These are phyloP conservation scores for Operophtera brumata DNA, from an alignment of 2,888 invertebrate genomes.

Conservation along the genomic window DNA sequence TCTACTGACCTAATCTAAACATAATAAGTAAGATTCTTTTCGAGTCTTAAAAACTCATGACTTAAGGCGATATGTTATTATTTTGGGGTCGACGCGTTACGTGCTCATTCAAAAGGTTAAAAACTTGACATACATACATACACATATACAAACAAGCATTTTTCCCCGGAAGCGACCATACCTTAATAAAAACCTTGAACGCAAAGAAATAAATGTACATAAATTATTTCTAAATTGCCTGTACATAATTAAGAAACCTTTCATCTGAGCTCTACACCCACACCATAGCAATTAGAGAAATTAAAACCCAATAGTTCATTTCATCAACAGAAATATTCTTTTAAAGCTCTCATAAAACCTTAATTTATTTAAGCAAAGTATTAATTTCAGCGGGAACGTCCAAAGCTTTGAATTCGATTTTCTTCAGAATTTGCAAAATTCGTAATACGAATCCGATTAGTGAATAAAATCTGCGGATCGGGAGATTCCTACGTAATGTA, in stretches of 20 bases:
- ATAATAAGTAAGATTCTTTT: too few relatives aligned
- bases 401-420: constrained; percentile 46
- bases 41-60: too few relatives aligned
- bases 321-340: not conserved
- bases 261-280: not conserved
- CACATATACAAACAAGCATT: too few relatives aligned
- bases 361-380: constrained; percentile 53
- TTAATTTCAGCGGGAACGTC: constrained; percentile 52
- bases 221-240: not conserved
- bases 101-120: too few relatives aligned
- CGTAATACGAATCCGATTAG: constrained; percentile 59
- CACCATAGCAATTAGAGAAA: not conserved
- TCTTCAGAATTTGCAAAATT: constrained; percentile 53
- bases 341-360: constrained; percentile 32
- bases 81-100: too few relatives aligned
- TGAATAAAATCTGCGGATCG: constrained; percentile 55
- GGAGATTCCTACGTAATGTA: constrained; percentile 51
- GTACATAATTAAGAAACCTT: not conserved
- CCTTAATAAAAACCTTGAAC: too few relatives aligned
- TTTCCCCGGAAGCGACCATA: too few relatives aligned
- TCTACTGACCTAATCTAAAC: too few relatives aligned
- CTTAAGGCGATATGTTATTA: too few relatives aligned
- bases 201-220: not conserved
- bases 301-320: constrained; percentile 1
- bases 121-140: too few relatives aligned